Percentiles rank a stretch among this genome's conserved stretches.
Conservation (phyloP, 2,113 vertebrate genomes). For the Ptychochromis oligacanthus region DNA sequence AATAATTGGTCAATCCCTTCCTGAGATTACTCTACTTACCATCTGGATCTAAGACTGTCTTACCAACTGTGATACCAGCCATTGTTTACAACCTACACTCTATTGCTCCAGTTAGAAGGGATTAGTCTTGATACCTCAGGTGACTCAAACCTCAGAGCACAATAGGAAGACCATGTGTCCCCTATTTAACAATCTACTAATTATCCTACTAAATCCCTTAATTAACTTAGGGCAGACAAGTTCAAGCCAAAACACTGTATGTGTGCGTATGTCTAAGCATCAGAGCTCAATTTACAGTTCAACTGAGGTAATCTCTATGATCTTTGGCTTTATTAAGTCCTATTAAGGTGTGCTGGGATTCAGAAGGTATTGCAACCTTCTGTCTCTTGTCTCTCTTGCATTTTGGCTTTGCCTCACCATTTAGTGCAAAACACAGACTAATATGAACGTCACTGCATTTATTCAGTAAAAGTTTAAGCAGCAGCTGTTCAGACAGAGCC, state of each 20-base stretch:
- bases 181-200: slow-evolving; percentile 43
- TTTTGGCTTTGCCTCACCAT: neutral
- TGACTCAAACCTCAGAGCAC: slow-evolving; percentile 24
- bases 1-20: slow-evolving; percentile 40
- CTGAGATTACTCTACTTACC: slow-evolving; percentile 39
- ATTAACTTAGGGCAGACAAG: slow-evolving; percentile 14
- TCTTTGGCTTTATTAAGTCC: slow-evolving; percentile 32
- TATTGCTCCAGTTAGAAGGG: slow-evolving; percentile 26
- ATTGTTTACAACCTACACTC: slow-evolving; percentile 22
- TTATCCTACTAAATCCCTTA: slow-evolving; percentile 47
- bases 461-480: neutral
- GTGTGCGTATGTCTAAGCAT: neutral
- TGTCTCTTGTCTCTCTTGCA: slow-evolving; percentile 12
- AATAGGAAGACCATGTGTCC: slow-evolving; percentile 40
- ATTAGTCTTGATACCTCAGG: slow-evolving; percentile 18
- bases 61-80: slow-evolving; percentile 12
- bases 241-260: slow-evolving; percentile 1
- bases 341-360: slow-evolving; percentile 47
- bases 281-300: slow-evolving; percentile 33
- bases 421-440: neutral
- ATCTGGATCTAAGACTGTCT: slow-evolving; percentile 14
- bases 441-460: slow-evolving; percentile 5
- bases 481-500: slow-evolving; percentile 40
- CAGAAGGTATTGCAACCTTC: slow-evolving; percentile 37
- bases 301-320: slow-evolving; percentile 41